Conservation (phyloP, 2,888 invertebrate genomes). For the Nebria salina region DNA sequence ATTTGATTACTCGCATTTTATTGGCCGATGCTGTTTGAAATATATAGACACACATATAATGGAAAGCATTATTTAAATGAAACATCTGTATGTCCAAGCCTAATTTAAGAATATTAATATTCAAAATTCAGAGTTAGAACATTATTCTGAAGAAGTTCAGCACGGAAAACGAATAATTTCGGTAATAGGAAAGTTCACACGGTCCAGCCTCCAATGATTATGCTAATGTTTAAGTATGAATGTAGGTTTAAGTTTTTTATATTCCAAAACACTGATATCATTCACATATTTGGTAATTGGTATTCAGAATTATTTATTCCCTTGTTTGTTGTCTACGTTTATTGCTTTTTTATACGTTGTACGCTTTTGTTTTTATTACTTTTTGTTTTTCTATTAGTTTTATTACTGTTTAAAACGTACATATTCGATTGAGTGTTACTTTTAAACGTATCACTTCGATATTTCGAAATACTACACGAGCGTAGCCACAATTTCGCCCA, state of each 20-base stretch:
- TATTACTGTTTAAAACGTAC: slow-evolving; percentile 37
- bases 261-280: slow-evolving; percentile 14
- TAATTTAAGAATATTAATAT: no score
- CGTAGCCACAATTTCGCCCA: no score
- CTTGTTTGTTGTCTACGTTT: slow-evolving; percentile 32
- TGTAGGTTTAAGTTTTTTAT: slow-evolving; percentile 24
- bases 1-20: background rate
- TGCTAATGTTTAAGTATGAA: slow-evolving; percentile 33
- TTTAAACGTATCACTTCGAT: background rate
- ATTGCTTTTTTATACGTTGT: background rate
- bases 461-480: background rate
- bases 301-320: slow-evolving; percentile 41
- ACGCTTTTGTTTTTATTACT: slow-evolving; percentile 29
- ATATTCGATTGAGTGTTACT: slow-evolving; percentile 27
- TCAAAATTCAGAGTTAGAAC: no score
- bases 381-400: slow-evolving; percentile 38
- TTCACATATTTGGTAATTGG: slow-evolving; percentile 45
- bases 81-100: no score
- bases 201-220: slow-evolving; percentile 22
- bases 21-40: no score
- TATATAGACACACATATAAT: no score
- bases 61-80: no score
- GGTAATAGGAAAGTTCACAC: slow-evolving; percentile 28
- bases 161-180: no score
- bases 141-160: no score